Evolutionary conservation across 1,140 invertebrate species (phyloP), one percentile per base, ranked within the genome.

Genomic region (Penaeus indicus): DNA sequence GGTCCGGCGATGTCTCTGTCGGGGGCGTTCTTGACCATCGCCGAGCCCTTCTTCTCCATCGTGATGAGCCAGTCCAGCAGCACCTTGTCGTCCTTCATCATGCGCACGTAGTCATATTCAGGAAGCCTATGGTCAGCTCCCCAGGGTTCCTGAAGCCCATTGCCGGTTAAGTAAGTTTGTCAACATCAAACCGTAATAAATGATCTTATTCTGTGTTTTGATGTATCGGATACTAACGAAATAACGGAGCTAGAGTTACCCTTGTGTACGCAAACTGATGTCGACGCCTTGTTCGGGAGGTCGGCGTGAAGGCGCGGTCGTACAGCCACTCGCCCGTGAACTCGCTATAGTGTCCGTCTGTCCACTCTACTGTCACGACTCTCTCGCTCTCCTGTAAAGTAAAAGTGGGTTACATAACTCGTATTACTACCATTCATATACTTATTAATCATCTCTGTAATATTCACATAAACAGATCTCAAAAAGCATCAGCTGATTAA

Each of bases 11-110:
- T 93, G 85, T 93, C 92, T 22, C 93, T 92, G 47, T 92, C 78
- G 0, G 95, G 94, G 0, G 94, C 94, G 61, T 94, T 93, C 90
- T 94, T 92, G 13, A 96, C 92, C 62, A 96, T 91, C 0, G 94
- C 94, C 5, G 95, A 94, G 0, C 95, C 95, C 88, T 94, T 94
- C 2, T 92, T 92, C 8, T 94, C 94, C 86, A 96, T 90, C 19
- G 93, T 92, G 67, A 94, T 91, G 7, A 96, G 92, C 94, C 95
- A 95, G 13, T 94, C 91, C 84, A 94, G 92, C 21, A 96, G 92
- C 22, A 92, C 90, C 61, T 88, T 62, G 85, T 93, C 92, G 64
- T 92, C 92, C 1, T 92, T 86, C 84, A 95, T 92, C 62, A 95
- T 92, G 80, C 93, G 92, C 2, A 93, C 92, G 90, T 94, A 95